Evolutionary conservation across 1,140 invertebrate genomes (phyloP).

Genomic region (Drosophila sp.): DNA sequence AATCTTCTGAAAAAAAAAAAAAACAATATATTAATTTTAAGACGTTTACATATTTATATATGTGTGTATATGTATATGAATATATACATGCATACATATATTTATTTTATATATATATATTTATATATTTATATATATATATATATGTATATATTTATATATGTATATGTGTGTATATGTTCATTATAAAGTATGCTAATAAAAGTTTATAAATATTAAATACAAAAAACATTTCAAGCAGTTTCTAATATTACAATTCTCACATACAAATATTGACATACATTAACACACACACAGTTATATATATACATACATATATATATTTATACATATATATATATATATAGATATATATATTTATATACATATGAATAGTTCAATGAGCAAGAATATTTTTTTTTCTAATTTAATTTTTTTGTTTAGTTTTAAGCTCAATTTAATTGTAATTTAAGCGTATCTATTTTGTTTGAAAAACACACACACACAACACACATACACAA

Average conservation of each 20-base stretch:
- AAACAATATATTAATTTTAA: slow-evolving; percentile 35
- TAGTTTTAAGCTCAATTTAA: slow-evolving; percentile 79
- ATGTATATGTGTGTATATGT: slow-evolving; percentile 53
- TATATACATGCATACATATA: slow-evolving; percentile 30
- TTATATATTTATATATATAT: slow-evolving; percentile 40
- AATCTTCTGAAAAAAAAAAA: slow-evolving; percentile 45
- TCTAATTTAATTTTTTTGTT: slow-evolving; percentile 65
- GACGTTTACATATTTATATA: slow-evolving; percentile 9
- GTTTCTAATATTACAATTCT: slow-evolving; percentile 49
- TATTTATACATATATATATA: slow-evolving; percentile 18
- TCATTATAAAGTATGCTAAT: slow-evolving; percentile 51
- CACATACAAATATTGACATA: slow-evolving; percentile 6
- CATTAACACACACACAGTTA: slow-evolving; percentile 3
- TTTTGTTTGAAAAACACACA: slow-evolving; percentile 75
- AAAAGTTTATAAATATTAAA: slow-evolving; percentile 45
- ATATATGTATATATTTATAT: slow-evolving; percentile 26
- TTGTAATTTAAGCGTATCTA: slow-evolving; percentile 70
- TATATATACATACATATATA: slow-evolving; percentile 9
- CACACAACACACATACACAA: slow-evolving; percentile 33
- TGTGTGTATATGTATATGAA: slow-evolving; percentile 34
- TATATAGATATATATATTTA: slow-evolving; percentile 25
- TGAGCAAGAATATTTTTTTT: slow-evolving; percentile 46
- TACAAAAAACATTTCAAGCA: slow-evolving; percentile 17
- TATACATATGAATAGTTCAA: slow-evolving; percentile 52
- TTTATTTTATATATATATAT: slow-evolving; percentile 36